Conservation (phyloP, 2,888 invertebrate species). For the Tridacna gigas region DNA sequence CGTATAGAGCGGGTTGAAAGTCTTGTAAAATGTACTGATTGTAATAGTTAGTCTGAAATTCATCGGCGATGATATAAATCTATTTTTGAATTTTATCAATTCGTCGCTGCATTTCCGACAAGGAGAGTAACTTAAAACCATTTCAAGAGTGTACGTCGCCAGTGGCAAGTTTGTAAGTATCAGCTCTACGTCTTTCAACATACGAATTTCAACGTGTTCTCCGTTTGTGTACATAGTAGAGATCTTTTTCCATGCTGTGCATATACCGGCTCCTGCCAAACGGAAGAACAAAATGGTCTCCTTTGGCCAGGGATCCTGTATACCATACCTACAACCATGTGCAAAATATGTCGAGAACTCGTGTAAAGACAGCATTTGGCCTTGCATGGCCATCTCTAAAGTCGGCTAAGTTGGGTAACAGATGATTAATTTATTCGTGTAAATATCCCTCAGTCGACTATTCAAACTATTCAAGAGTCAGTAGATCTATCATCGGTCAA, state of each 20-base stretch:
- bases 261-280: not conserved
- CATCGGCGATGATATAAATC: not conserved
- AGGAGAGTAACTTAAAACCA: not conserved
- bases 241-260: not conserved
- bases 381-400: not conserved
- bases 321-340: not conserved
- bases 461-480: no score
- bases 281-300: not conserved
- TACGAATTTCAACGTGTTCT: conserved; percentile 1
- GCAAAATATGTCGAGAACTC: not conserved
- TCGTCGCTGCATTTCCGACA: conserved; percentile 4
- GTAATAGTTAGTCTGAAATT: not conserved
- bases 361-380: not conserved
- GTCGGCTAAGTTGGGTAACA: no score
- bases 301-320: not conserved
- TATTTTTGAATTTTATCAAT: not conserved
- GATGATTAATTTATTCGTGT: no score
- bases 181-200: not conserved
- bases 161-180: not conserved
- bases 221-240: not conserved
- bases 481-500: no score
- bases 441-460: no score
- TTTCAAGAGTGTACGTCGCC: not conserved
- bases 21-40: not conserved
- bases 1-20: not conserved